A percentile compares a stretch with the other conserved stretches of the same genome.
Conservation (phyloP, 1,140 invertebrate genomes). For the Littorina saxatilis region DNA sequence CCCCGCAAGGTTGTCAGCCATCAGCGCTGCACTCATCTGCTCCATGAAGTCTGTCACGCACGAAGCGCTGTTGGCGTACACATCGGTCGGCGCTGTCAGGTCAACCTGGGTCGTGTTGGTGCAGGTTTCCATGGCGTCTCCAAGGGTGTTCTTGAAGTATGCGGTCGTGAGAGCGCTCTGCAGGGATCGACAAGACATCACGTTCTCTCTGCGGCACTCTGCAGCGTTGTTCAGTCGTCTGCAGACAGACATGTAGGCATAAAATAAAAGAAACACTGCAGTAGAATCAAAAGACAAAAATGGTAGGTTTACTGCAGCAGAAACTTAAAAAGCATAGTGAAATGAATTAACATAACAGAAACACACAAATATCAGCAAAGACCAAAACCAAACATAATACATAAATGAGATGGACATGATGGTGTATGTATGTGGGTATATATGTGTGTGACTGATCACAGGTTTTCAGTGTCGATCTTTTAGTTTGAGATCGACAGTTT, state of each 20-base stretch:
- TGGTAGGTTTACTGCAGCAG: too few species aligned
- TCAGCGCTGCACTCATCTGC: neutral
- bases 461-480: too few species aligned
- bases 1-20: neutral
- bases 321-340: too few species aligned
- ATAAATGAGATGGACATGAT: too few species aligned
- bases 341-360: too few species aligned
- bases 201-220: neutral
- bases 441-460: too few species aligned
- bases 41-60: neutral
- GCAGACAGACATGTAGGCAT: too few species aligned
- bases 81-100: neutral
- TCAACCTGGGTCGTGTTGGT: neutral
- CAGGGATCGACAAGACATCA: conserved; percentile 14
- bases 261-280: neutral
- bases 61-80: neutral
- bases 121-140: neutral
- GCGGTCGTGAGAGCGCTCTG: neutral
- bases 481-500: too few species aligned
- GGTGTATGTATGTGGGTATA: too few species aligned
- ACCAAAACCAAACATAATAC: too few species aligned
- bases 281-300: neutral
- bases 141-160: conserved; percentile 7
- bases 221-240: neutral
- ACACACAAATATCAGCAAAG: too few species aligned